Conservation (phyloP, 2,888 invertebrate genomes). For the Spodoptera exigua region DNA sequence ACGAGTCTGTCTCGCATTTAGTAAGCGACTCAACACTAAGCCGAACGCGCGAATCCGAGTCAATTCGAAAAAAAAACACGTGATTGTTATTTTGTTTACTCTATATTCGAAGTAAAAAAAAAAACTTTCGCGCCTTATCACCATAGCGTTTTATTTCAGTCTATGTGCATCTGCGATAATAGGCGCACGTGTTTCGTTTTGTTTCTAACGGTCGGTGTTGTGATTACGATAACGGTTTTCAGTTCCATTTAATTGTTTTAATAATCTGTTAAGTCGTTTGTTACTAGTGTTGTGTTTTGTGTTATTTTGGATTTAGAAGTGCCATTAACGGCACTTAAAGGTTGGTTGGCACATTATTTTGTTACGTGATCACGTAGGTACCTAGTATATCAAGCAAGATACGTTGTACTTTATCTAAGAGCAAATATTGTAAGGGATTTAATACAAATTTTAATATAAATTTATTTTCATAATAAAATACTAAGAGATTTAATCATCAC, state of each 20-base stretch:
- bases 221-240: constrained; percentile 53
- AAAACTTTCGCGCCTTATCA: constrained; percentile 48
- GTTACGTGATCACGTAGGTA: constrained; percentile 1
- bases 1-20: constrained; percentile 55
- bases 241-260: constrained; percentile 51
- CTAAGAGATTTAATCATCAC: background rate
- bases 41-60: constrained; percentile 61
- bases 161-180: constrained; percentile 56
- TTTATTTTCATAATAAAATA: background rate
- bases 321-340: constrained; percentile 59
- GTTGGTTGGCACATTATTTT: constrained; percentile 34
- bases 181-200: constrained; percentile 48
- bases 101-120: constrained; percentile 43
- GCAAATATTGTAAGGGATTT: background rate
- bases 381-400: background rate
- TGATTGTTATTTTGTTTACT: constrained; percentile 53
- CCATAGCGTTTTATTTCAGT: constrained; percentile 55
- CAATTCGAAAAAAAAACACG: constrained; percentile 58
- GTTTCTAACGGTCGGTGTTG: constrained; percentile 43
- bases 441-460: too few species aligned
- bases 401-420: background rate
- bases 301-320: constrained; percentile 57
- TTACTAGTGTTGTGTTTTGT: constrained; percentile 52
- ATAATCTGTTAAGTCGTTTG: constrained; percentile 49
- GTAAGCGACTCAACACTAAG: constrained; percentile 56